Percentiles rank a stretch among this genome's conserved stretches.
phyloP scores from a whole-genome alignment of 1,140 invertebrate species.

The Paralvinella palmiformis region DNA sequence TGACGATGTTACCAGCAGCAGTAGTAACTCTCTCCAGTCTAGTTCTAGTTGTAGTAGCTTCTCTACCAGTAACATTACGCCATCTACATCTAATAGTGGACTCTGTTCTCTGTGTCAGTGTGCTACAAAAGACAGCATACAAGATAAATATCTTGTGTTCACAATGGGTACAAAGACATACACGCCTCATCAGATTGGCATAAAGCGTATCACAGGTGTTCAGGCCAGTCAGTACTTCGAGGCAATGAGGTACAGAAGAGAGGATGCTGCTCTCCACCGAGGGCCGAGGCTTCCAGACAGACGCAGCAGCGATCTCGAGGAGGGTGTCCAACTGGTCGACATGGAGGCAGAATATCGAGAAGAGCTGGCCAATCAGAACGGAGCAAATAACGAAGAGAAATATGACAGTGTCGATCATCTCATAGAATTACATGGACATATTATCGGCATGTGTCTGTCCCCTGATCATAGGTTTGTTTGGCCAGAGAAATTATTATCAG shows the following conservation, averaged over 20 bases:
- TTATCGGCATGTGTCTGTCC: conserved; percentile 81
- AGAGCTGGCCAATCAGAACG: not conserved
- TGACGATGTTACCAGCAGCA: too few relatives aligned
- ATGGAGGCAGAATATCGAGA: not conserved
- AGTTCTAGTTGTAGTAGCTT: too few relatives aligned
- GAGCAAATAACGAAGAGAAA: conserved; percentile 14
- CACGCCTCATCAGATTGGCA: conserved; percentile 79
- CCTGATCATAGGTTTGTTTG: conserved; percentile 70
- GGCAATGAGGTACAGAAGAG: not conserved
- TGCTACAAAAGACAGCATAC: too few relatives aligned
- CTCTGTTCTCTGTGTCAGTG: too few relatives aligned
- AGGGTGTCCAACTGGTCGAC: not conserved
- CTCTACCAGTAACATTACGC: too few relatives aligned
- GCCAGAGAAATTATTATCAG: too few relatives aligned
- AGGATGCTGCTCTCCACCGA: conserved; percentile 3
- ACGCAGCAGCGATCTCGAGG: conserved; percentile 6
- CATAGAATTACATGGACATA: conserved; percentile 81
- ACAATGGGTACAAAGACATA: conserved; percentile 79
- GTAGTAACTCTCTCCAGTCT: too few relatives aligned
- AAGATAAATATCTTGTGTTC: conserved; percentile 78
- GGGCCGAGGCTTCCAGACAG: conserved; percentile 10
- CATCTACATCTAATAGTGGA: too few relatives aligned
- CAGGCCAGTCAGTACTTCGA: conserved; percentile 17
- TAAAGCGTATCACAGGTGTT: conserved; percentile 68
- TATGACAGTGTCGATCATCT: conserved; percentile 70